These are phyloP conservation scores for Cheilosia soror DNA, from an alignment of 2,888 invertebrate species.

Conservation along the genomic window DNA sequence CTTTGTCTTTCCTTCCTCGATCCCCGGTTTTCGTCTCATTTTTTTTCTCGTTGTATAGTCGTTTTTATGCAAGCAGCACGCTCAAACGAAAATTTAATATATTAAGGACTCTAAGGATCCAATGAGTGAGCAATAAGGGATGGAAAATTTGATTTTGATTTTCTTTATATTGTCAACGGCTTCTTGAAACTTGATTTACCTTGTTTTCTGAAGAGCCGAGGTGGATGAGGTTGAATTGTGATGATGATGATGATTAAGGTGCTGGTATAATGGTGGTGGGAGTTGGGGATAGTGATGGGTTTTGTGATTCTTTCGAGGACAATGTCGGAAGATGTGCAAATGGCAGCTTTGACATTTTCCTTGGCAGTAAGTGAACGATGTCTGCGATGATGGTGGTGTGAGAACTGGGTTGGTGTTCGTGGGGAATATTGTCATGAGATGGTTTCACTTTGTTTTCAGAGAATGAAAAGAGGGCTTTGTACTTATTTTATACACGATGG, in stretches of 20 bases:
- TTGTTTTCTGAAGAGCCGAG: slow-evolving; percentile 64
- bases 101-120: slow-evolving; percentile 76
- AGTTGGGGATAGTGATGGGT: slow-evolving; percentile 7
- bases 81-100: slow-evolving; percentile 78
- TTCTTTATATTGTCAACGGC: slow-evolving; percentile 76
- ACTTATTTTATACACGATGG: neutral
- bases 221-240: slow-evolving; percentile 13
- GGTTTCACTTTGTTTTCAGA: neutral
- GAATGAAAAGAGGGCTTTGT: neutral
- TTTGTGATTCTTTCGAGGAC: slow-evolving; percentile 51
- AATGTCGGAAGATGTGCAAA: slow-evolving; percentile 69
- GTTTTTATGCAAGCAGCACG: slow-evolving; percentile 77
- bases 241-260: slow-evolving; percentile 6
- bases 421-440: slow-evolving; percentile 17
- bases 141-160: slow-evolving; percentile 77
- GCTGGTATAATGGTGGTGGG: neutral
- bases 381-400: slow-evolving; percentile 34
- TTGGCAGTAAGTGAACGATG: slow-evolving; percentile 53
- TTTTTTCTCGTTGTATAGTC: slow-evolving; percentile 49
- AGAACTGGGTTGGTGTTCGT: slow-evolving; percentile 5
- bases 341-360: slow-evolving; percentile 50
- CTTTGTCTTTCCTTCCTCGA: slow-evolving; percentile 63
- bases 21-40: slow-evolving; percentile 25
- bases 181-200: slow-evolving; percentile 75
- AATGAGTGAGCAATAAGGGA: slow-evolving; percentile 76